Base-by-base conservation (phyloP, 2,797 vertebrate genomes). In the Acomys russatus region DNA sequence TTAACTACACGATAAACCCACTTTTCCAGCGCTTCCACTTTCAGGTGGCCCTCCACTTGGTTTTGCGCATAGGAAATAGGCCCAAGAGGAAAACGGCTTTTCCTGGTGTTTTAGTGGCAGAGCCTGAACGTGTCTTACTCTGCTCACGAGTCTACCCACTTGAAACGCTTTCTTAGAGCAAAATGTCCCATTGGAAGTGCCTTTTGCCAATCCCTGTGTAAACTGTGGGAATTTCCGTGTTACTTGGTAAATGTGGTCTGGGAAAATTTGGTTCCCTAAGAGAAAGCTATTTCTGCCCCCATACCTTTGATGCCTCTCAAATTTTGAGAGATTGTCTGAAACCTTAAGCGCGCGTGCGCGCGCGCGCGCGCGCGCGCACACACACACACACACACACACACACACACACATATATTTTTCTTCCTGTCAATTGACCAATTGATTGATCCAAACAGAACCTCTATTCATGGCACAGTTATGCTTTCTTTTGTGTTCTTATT, bases 21-120 rank as follows among this genome's bases (percentile, higher is more conserved):
- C 25, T 79, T 83, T 84, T 73, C 54, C 82, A 88, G 30, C 14
- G 33, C 89, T 94, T 94, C 15, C 54, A 80, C 9, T n/a, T 90
- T 30, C 2, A 73, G 59, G 25, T 11, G 12, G 14, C 44, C 59
- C 17, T 6, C 35, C 9, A 38, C 14, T 79, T 59, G 49, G 74
- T 77, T 88, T 96, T 96, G 35, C 91, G 49, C n/a, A n/a, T 44
- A 22, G 64, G 38, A 77, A 82, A 9, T 5, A 71, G 11, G 54
- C 25, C 49, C 49, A 59, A 70, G 35, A 76, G 61, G 87, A 90
- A 64, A 80, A 54, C 33, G 54, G 73, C 33, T 88, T 89, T 66
- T 87, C 82, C 70, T 5, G 9, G 25, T 59, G 20, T 59, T 74
- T 86, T 64, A 80, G 28, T 70, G 76, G 20, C 54, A 11, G n/a